A percentile compares a stretch with the other conserved stretches of the same genome.
phyloP scores from a whole-genome alignment of 2,797 vertebrate genomes.

The Eidolon dupreanum region DNA sequence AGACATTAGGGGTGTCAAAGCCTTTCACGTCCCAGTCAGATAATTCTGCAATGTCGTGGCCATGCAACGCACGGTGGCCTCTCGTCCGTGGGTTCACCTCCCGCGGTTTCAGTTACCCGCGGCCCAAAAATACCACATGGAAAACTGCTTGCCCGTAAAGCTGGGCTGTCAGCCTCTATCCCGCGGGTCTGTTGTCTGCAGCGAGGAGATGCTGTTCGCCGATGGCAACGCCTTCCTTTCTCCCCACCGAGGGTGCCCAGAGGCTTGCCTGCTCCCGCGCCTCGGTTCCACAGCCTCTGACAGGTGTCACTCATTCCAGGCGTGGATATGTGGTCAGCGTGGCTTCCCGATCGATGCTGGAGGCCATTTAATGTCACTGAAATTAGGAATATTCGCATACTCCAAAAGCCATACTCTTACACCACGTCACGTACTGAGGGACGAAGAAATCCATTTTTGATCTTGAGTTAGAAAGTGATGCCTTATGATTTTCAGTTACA shows the following conservation, averaged over 20 bases:
- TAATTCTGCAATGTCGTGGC: background rate
- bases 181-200: background rate
- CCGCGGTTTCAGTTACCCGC: background rate
- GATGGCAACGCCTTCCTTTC: rapidly evolving
- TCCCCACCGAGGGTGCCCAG: background rate
- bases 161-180: background rate
- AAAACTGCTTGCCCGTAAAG: background rate
- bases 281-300: background rate
- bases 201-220: too few relatives aligned
- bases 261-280: background rate
- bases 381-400: background rate
- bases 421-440: background rate
- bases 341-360: background rate
- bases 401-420: background rate
- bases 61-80: background rate
- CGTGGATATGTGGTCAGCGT: background rate
- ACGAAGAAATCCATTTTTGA: background rate
- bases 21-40: background rate
- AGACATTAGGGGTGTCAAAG: background rate
- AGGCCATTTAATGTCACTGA: background rate
- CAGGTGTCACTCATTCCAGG: background rate
- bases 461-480: background rate
- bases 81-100: background rate
- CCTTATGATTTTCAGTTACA: background rate
- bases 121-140: background rate